phyloP scores from a whole-genome alignment of 2,113 vertebrate genomes.

The Tinamus guttatus region DNA sequence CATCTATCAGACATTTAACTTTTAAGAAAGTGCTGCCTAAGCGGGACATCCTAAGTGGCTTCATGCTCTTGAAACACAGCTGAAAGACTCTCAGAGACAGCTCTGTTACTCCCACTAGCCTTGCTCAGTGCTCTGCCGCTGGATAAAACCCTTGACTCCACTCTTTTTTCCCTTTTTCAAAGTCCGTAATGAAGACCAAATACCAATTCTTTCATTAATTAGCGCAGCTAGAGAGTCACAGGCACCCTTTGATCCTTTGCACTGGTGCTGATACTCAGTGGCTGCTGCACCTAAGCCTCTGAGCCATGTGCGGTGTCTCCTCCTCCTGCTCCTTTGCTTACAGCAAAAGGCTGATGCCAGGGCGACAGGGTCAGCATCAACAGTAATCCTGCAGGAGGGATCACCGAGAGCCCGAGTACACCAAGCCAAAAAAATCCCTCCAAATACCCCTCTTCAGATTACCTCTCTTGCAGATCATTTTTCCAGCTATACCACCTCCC shows the following conservation, averaged over 20 bases:
- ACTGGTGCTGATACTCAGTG: conserved; percentile 47
- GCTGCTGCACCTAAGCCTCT: conserved; percentile 40
- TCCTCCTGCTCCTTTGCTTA: conserved; percentile 24
- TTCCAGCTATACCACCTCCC: neutral
- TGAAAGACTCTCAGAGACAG: neutral
- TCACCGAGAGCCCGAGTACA: neutral
- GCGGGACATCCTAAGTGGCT: conserved; percentile 29
- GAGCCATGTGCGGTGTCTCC: conserved; percentile 23
- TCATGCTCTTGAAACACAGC: conserved; percentile 41
- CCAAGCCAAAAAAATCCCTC: neutral
- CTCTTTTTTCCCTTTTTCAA: neutral
- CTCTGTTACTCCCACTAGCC: conserved; percentile 14
- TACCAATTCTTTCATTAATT: conserved; percentile 57
- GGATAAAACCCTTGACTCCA: conserved; percentile 54
- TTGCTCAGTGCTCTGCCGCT: neutral
- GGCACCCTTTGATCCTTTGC: conserved; percentile 66
- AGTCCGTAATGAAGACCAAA: conserved; percentile 59
- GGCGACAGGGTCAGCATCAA: conserved; percentile 56
- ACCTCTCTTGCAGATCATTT: neutral
- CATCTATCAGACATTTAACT: conserved; percentile 31
- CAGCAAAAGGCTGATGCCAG: conserved; percentile 42
- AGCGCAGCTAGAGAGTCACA: conserved; percentile 35
- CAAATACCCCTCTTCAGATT: neutral
- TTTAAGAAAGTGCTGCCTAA: conserved; percentile 53
- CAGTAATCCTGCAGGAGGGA: conserved; percentile 49